Evolutionary conservation across 1,140 invertebrate species (phyloP), one percentile per base, ranked within the genome.

Genomic region (Homarus americanus): DNA sequence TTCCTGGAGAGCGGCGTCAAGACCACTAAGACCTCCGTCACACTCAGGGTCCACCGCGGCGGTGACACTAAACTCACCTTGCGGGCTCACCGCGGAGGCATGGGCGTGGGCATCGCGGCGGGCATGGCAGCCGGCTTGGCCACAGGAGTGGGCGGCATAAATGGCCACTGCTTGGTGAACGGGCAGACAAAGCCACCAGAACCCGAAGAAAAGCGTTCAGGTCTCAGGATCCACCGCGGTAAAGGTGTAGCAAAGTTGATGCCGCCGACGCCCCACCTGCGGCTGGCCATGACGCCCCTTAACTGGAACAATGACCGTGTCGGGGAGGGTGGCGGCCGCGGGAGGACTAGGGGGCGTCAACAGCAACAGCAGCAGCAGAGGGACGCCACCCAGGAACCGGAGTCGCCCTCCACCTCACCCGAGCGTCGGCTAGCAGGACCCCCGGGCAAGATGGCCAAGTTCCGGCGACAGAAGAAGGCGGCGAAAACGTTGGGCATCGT

Each of bases 381-480:
- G 36, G 73, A 49, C 69, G 82, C 44, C 36, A 38, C 53, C 40
- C 58, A 73, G 32, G 82, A 82, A 3, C 76, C 28, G 44, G 76
- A 78, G n/a, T 94, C 93, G 1, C 93, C 93, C 0, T 93, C 93
- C 24, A 80, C 93, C 41, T 93, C 93, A 40, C 84, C 93, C 1
- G 93, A 93, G 58, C 90, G 93, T 9, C 92, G 93, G 20, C 66
- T 89, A 12, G 49, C 92, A 17, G 92, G 92, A 0, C 82, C 91
- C 73, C 93, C 93, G 73, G 94, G 94, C 80, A 94, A 94, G 91
- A 94, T 95, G 73, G 97, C 97, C 24, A 98, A 99, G 94, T 98
- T 98, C 93, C 97, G 97, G 36, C 97, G 98, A 94, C 98, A 99
- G 94, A 99, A 99, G 94, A 99, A 99, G 95, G 98, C 98, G 63